phyloP scores from a whole-genome alignment of 2,888 invertebrate species.

The Amorpha juglandis region DNA sequence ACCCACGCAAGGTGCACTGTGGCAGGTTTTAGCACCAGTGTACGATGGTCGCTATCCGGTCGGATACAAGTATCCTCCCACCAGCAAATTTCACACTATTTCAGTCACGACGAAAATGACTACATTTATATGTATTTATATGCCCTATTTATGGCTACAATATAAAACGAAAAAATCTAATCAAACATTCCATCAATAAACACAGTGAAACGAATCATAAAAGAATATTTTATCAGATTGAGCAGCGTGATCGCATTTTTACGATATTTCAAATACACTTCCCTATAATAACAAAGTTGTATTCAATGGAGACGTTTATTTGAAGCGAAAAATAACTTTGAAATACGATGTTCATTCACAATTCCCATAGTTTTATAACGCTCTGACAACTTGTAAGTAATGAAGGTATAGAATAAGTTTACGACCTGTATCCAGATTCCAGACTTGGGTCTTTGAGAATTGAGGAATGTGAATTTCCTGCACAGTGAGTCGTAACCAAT shows the following conservation, averaged over 20 bases:
- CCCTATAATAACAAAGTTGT: slow-evolving; percentile 50
- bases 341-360: slow-evolving; percentile 11
- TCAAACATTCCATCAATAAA: slow-evolving; percentile 23
- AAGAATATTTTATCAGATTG: slow-evolving; percentile 43
- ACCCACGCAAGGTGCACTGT: no score
- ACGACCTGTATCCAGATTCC: no score
- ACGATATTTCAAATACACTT: slow-evolving; percentile 39
- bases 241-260: slow-evolving; percentile 48
- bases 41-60: no score
- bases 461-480: no score
- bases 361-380: slow-evolving; percentile 3
- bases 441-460: no score
- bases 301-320: slow-evolving; percentile 49
- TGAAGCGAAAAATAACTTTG: slow-evolving; percentile 49
- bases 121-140: no score
- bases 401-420: background rate
- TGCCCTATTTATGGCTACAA: background rate
- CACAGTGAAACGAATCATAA: slow-evolving; percentile 35
- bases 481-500: no score
- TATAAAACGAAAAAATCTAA: background rate
- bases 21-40: no score
- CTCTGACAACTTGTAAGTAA: slow-evolving; percentile 5
- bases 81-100: no score
- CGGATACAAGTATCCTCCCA: no score
- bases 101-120: no score